Conservation (phyloP, 2,113 vertebrate genomes). For the Hemibagrus wyckioides region DNA sequence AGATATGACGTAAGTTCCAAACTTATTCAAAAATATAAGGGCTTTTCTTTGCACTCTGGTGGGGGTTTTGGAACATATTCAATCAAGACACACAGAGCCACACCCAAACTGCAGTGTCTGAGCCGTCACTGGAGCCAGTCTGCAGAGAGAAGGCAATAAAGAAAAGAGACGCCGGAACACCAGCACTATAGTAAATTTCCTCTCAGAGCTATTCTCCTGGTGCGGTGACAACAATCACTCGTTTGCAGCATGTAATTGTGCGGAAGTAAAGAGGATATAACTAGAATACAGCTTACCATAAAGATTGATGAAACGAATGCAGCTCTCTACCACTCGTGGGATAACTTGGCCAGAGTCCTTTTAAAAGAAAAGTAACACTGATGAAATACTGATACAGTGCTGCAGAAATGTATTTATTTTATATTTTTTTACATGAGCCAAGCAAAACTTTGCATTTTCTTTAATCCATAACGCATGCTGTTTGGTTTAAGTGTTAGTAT, state of each 20-base stretch:
- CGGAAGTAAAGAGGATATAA: not conserved
- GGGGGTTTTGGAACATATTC: not conserved
- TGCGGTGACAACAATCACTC: constrained; percentile 5
- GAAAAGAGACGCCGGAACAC: constrained; percentile 9
- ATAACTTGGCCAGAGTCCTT: constrained; percentile 96
- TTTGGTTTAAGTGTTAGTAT: constrained; percentile 26
- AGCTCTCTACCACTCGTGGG: constrained; percentile 96
- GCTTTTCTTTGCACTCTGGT: not conserved
- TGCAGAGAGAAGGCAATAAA: constrained; percentile 8
- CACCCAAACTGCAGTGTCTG: constrained; percentile 17
- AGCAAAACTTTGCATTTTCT: constrained; percentile 34
- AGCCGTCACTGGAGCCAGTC: not conserved
- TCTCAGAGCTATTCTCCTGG: not conserved
- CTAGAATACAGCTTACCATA: constrained; percentile 81
- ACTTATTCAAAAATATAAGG: not conserved
- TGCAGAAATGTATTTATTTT: not conserved
- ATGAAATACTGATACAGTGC: constrained; percentile 3
- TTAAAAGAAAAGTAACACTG: constrained; percentile 48
- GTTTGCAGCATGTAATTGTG: not conserved
- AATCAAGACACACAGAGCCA: not conserved
- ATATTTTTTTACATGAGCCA: constrained; percentile 3
- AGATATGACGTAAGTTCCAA: not conserved
- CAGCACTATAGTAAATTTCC: not conserved
- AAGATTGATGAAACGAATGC: constrained; percentile 96
- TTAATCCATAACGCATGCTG: constrained; percentile 10